Evolutionary conservation across 2,797 vertebrate genomes (phyloP), one percentile per base, ranked within the genome.

Genomic region (Apodemus agrarius): DNA sequence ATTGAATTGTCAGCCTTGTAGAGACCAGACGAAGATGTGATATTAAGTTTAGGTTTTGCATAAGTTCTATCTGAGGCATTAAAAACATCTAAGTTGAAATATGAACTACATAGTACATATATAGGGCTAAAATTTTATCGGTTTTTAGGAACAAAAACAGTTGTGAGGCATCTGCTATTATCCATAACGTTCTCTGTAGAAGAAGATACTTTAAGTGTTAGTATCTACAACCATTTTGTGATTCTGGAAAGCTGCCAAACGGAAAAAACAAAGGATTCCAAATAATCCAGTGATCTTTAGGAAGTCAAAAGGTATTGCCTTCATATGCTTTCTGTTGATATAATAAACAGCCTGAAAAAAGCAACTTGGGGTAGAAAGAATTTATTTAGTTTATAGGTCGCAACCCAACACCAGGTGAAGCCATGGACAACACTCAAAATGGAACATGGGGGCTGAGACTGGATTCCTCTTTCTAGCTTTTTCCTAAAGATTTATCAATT

Each of bases 71-170:
- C 90, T 90, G 46, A 89, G 40, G 6, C 74, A 92, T 43, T 86
- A 43, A 95, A 95, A 96, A 14, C 34, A 95, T 67, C 19, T 37
- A 90, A 88, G 8, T 85, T 54, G 84, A 97, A 94, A 88, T 93
- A 85, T 49, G 88, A 85, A 82, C 65, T 85, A 5, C 1, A 37
- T 31, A 46, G 24, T 89, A 89, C 59, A 24, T 40, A 40, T 40
- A 49, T 89, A 89, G 21, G 6, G 2, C 29, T 24, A 95, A 16
- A 5, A 67, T 88, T 24, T 95, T 29, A 88, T 59, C 88, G 14
- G 74, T 46, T 2, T 52, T 24, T 59, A 8, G 10, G 34, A 6
- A 16, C 79, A 54, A 83, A 94, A 94, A 54, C 0, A 81, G 74
- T 26, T 94, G 16, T 80, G 59, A 74, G 6, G 43, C n/a, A 79